Evolutionary conservation across 2,797 vertebrate genomes (phyloP).

Genomic region (Pangasius mekongensis): DNA sequence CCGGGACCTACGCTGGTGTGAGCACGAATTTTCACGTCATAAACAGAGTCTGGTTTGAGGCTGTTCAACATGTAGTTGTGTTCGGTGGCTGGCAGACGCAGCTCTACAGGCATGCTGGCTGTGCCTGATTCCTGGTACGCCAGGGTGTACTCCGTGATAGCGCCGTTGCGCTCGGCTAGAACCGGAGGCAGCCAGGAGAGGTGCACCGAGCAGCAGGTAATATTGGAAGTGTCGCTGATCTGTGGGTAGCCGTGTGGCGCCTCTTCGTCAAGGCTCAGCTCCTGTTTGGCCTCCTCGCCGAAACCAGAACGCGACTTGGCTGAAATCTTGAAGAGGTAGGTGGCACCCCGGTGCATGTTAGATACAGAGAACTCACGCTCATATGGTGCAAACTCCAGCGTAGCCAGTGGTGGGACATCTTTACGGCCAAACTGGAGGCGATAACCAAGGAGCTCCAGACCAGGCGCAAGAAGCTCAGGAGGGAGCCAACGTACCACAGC

Average conservation of each 20-base stretch:
- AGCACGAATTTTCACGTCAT: slow-evolving; percentile 96
- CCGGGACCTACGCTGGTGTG: slow-evolving; percentile 98
- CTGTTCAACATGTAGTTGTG: slow-evolving; percentile 88
- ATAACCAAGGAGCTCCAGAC: slow-evolving; percentile 89
- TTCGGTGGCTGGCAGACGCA: slow-evolving; percentile 83
- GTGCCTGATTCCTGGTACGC: slow-evolving; percentile 86
- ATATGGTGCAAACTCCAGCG: slow-evolving; percentile 85
- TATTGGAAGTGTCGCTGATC: slow-evolving; percentile 84
- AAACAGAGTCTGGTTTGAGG: slow-evolving; percentile 92
- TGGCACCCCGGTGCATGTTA: slow-evolving; percentile 90
- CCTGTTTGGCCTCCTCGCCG: slow-evolving; percentile 85
- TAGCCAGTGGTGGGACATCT: slow-evolving; percentile 84
- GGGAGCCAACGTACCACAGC: slow-evolving; percentile 90
- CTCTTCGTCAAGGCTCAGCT: slow-evolving; percentile 87
- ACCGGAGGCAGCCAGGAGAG: slow-evolving; percentile 94
- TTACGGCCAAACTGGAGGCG: slow-evolving; percentile 91
- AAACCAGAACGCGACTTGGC: slow-evolving; percentile 91
- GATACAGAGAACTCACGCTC: slow-evolving; percentile 81
- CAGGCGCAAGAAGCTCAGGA: slow-evolving; percentile 70
- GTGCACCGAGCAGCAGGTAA: slow-evolving; percentile 88
- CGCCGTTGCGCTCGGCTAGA: slow-evolving; percentile 90
- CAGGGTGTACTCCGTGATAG: slow-evolving; percentile 92
- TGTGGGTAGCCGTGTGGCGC: slow-evolving; percentile 90
- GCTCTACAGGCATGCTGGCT: slow-evolving; percentile 78
- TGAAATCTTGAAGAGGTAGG: slow-evolving; percentile 90